phyloP scores from a whole-genome alignment of 23 tunicate genomes.

The Halocynthia roretzi region DNA sequence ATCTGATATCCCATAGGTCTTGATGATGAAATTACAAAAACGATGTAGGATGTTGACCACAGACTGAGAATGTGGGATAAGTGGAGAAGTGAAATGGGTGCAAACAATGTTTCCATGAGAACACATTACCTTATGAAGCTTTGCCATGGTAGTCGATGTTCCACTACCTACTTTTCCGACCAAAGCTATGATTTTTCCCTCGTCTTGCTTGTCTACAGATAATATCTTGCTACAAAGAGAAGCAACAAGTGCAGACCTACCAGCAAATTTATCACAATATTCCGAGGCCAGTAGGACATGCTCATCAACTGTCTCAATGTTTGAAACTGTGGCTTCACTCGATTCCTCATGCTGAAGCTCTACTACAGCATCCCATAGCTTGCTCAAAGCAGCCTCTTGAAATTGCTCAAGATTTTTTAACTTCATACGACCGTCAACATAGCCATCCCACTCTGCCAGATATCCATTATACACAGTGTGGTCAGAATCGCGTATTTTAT shows the following conservation, averaged over 20 bases:
- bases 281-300: too few relatives aligned
- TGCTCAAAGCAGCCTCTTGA: slow-evolving; percentile 15
- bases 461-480: background rate
- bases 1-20: slow-evolving; percentile 4
- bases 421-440: slow-evolving; percentile 1
- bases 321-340: background rate
- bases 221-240: slow-evolving; percentile 11
- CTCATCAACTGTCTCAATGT: background rate
- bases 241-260: too few relatives aligned
- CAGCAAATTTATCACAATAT: too few relatives aligned
- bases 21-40: background rate
- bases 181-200: background rate
- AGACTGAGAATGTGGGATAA: background rate
- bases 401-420: slow-evolving; percentile 15
- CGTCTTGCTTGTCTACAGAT: background rate
- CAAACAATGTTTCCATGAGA: background rate
- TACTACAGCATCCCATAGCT: slow-evolving; percentile 16
- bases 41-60: background rate
- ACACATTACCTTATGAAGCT: background rate
- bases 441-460: slow-evolving; percentile 1
- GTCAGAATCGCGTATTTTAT: slow-evolving; percentile 1
- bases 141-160: background rate
- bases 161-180: slow-evolving; percentile 15
- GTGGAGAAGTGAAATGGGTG: background rate
- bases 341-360: background rate